A percentile compares a stretch with the other conserved stretches of the same genome.
Evolutionary conservation across 2,113 vertebrate species (phyloP).

Genomic region (Scalopus aquaticus): DNA sequence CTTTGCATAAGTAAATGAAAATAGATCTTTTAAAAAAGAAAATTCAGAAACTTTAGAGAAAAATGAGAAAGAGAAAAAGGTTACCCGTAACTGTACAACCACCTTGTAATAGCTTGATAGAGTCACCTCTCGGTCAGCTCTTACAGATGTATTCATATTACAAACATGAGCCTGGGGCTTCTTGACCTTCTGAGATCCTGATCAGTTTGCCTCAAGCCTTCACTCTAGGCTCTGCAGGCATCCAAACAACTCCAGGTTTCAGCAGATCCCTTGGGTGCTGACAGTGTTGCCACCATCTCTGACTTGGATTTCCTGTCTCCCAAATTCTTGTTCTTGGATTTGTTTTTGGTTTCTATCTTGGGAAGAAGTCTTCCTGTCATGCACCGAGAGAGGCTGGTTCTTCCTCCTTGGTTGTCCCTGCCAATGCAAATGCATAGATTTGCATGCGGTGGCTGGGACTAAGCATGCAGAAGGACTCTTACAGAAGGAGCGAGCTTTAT

Average conservation of each 20-base stretch:
- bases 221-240: not conserved
- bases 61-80: not conserved
- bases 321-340: not conserved
- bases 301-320: not conserved
- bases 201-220: not conserved
- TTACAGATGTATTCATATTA: not conserved
- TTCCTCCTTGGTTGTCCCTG: not conserved
- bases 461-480: not conserved
- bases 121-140: not conserved
- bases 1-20: no score
- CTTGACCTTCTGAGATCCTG: not conserved
- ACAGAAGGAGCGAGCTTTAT: not conserved
- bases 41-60: constrained; percentile 38
- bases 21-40: no score
- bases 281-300: not conserved
- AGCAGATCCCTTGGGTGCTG: not conserved
- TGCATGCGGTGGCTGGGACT: not conserved
- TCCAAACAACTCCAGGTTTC: not conserved
- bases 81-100: not conserved
- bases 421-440: rapidly evolving
- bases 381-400: not conserved
- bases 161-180: not conserved
- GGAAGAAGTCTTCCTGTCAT: not conserved
- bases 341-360: not conserved
- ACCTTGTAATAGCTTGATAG: not conserved